phyloP scores from a whole-genome alignment of 2,113 vertebrate species.

The Gymnorhina tibicen region DNA sequence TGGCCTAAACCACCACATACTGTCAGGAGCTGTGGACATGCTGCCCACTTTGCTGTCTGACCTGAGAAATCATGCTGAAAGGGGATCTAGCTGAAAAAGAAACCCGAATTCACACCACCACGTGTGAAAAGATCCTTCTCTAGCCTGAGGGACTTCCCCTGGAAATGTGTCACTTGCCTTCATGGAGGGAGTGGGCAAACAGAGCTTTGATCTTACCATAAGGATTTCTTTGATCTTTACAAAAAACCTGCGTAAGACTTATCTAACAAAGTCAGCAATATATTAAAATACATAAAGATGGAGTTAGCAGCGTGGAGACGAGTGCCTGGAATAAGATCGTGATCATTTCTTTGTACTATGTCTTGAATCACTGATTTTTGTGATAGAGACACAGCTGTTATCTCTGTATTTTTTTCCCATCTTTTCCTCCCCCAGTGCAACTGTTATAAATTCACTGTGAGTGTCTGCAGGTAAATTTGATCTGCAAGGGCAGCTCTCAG shows the following conservation, averaged over 20 bases:
- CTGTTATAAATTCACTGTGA: not conserved
- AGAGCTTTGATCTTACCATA: not conserved
- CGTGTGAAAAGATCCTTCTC: rapidly evolving
- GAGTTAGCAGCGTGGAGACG: not conserved
- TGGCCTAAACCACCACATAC: no score
- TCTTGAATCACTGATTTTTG: not conserved
- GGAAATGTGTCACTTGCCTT: not conserved
- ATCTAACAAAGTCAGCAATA: not conserved
- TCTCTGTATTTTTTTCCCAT: not conserved
- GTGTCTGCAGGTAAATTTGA: not conserved
- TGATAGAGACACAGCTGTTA: not conserved
- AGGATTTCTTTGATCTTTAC: not conserved
- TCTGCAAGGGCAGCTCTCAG: not conserved
- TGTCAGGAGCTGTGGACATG: not conserved
- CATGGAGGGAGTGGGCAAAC: not conserved
- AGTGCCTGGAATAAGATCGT: not conserved
- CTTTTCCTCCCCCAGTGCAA: not conserved
- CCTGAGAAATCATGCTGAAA: not conserved
- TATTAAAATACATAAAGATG: not conserved
- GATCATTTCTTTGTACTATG: not conserved
- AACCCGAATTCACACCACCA: rapidly evolving
- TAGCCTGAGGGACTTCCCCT: not conserved
- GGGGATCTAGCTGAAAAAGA: not conserved
- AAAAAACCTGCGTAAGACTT: not conserved
- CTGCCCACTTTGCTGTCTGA: not conserved